These are phyloP conservation scores for Australoheros facetus DNA, from an alignment of 2,797 vertebrate genomes.

Conservation along the genomic window DNA sequence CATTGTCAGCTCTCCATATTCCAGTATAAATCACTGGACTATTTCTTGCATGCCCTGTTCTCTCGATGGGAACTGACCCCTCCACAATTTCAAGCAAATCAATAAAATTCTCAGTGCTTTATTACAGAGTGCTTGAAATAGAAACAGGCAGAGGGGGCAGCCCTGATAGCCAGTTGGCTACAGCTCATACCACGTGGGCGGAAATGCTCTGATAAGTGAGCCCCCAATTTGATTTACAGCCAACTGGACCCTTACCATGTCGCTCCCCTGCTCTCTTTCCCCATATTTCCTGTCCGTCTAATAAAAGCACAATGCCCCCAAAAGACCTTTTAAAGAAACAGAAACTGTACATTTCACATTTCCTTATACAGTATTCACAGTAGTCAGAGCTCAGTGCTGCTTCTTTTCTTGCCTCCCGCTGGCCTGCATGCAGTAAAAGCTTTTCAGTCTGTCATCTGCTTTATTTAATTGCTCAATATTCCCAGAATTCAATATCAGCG, in stretches of 20 bases:
- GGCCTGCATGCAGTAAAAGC: conserved; percentile 29
- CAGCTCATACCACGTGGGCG: background rate
- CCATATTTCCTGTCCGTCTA: background rate
- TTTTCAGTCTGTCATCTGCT: conserved; percentile 24
- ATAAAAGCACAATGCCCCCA: background rate
- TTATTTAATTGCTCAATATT: conserved; percentile 40
- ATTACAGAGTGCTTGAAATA: conserved; percentile 34
- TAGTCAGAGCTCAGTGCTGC: conserved; percentile 2
- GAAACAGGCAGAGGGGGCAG: conserved; percentile 26
- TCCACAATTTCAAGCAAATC: conserved; percentile 49
- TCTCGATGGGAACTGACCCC: conserved; percentile 32
- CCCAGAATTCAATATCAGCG: conserved; percentile 36
- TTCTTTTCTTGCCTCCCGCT: conserved; percentile 15
- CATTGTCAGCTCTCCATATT: conserved; percentile 22
- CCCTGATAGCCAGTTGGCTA: background rate
- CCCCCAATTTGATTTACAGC: background rate
- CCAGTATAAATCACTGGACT: conserved; percentile 1
- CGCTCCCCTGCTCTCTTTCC: background rate
- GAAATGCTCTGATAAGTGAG: conserved; percentile 5
- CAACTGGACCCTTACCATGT: background rate
- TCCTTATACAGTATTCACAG: conserved; percentile 25
- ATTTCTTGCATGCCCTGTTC: background rate
- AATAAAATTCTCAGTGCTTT: conserved; percentile 49
- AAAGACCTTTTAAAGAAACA: background rate
- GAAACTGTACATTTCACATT: conserved; percentile 15